These are phyloP conservation scores for Urocynchramus pylzowi DNA, from an alignment of 2,113 vertebrate species.

Conservation along the genomic window DNA sequence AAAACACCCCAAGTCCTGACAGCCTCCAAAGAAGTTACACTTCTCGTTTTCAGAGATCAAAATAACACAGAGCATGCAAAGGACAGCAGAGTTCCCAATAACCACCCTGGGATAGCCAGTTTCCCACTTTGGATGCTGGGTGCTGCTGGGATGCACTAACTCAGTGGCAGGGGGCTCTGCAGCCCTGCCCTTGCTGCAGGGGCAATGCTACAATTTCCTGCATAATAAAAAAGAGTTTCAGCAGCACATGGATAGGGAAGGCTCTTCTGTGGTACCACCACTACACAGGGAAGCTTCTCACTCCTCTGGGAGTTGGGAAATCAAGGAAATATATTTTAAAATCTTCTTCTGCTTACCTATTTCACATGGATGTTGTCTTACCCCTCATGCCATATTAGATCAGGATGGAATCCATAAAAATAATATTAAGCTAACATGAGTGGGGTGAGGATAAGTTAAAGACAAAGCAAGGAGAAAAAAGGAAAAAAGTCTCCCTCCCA, in stretches of 20 bases:
- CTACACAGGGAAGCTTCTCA: neutral
- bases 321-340: neutral
- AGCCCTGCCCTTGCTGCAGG: rapidly evolving
- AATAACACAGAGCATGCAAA: neutral
- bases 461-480: neutral
- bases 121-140: neutral
- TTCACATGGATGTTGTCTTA: neutral
- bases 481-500: neutral
- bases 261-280: rapidly evolving
- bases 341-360: neutral
- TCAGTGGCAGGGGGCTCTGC: rapidly evolving
- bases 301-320: neutral
- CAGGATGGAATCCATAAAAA: neutral
- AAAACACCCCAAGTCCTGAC: neutral
- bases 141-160: neutral
- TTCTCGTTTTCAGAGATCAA: neutral
- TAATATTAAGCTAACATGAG: neutral
- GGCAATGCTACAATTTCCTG: rapidly evolving
- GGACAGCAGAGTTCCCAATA: neutral
- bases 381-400: neutral
- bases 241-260: rapidly evolving
- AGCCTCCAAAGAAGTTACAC: neutral
- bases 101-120: rapidly evolving
- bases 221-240: neutral
- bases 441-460: neutral